Percentiles rank a stretch among this genome's conserved stretches.
Conservation (phyloP, 2,113 vertebrate genomes). For the Aptenodytes forsteri region DNA sequence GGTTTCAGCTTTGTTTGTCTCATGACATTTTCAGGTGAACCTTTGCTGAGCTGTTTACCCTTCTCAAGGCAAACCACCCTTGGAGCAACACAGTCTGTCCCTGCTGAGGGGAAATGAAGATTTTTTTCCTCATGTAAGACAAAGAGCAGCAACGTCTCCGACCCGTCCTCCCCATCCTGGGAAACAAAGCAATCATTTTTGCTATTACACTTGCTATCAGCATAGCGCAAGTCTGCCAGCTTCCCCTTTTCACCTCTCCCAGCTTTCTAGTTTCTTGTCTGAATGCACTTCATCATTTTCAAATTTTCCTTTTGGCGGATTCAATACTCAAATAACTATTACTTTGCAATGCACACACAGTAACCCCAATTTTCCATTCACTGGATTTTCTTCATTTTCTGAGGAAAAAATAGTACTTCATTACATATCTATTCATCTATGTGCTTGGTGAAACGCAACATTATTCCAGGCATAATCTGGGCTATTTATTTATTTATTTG, state of each 20-base stretch:
- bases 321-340: slow-evolving; percentile 61
- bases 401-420: slow-evolving; percentile 58
- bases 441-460: background rate
- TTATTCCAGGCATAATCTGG: background rate
- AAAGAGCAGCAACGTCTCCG: background rate
- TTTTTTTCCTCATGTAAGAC: background rate
- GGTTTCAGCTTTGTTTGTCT: background rate
- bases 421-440: slow-evolving; percentile 69
- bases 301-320: slow-evolving; percentile 59
- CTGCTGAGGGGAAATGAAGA: background rate
- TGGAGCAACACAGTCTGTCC: background rate
- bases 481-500: background rate
- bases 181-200: slow-evolving; percentile 43
- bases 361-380: slow-evolving; percentile 65
- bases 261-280: slow-evolving; percentile 59
- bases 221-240: background rate
- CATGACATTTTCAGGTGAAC: background rate
- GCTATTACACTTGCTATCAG: slow-evolving; percentile 21
- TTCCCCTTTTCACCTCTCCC: slow-evolving; percentile 48
- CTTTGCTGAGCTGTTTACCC: background rate
- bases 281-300: slow-evolving; percentile 69
- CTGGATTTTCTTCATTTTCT: slow-evolving; percentile 67
- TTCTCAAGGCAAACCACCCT: background rate
- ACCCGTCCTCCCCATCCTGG: background rate
- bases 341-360: slow-evolving; percentile 41